Evolutionary conservation across 2,888 invertebrate species (phyloP).

Genomic region (Deilephila elpenor): DNA sequence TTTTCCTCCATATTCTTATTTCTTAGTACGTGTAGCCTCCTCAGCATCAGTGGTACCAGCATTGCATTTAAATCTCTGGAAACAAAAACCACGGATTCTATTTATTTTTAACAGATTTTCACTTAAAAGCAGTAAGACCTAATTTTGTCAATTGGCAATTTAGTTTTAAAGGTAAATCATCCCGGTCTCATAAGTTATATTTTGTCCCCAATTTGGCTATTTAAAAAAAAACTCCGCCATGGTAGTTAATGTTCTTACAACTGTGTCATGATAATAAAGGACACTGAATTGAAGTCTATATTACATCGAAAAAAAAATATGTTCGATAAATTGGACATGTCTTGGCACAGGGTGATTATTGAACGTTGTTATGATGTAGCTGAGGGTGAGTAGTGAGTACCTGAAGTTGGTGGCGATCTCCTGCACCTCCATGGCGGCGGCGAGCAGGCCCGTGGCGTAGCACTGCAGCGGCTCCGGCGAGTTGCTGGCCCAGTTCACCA

Average conservation of each 20-base stretch:
- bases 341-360: too few species aligned
- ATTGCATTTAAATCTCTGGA: conserved; percentile 92
- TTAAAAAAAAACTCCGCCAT: too few species aligned
- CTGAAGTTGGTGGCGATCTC: conserved; percentile 96
- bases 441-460: conserved; percentile 96
- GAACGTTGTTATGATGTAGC: too few species aligned
- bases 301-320: too few species aligned
- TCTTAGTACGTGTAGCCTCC: conserved; percentile 91
- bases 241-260: conserved; percentile 1
- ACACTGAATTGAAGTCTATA: too few species aligned
- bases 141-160: too few species aligned
- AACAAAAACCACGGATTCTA: conserved; percentile 24
- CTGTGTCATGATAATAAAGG: background rate
- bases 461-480: conserved; percentile 95
- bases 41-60: conserved; percentile 94
- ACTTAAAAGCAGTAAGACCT: too few species aligned
- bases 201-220: too few species aligned
- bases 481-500: conserved; percentile 96
- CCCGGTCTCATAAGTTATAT: too few species aligned
- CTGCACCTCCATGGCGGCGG: conserved; percentile 98
- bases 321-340: too few species aligned
- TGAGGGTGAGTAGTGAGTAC: conserved; percentile 52
- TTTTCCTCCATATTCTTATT: conserved; percentile 78
- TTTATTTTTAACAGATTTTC: background rate
- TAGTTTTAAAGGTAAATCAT: too few species aligned